Evolutionary conservation across 2,888 invertebrate species (phyloP).

Genomic region (Xanthorhoe spadicearia): DNA sequence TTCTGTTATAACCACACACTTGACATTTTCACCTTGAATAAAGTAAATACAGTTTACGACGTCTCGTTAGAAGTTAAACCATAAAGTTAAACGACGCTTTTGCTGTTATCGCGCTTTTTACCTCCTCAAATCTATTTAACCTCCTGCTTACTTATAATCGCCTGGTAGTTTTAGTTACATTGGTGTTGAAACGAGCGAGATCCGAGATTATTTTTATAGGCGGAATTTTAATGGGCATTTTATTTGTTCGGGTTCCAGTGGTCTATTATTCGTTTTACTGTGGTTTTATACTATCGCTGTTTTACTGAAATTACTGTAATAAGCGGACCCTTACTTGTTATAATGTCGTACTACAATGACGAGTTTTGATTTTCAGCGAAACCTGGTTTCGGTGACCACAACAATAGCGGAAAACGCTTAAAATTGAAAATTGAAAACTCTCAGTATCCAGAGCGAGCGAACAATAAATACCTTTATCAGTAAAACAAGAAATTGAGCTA

Average conservation of each 20-base stretch:
- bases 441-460: background rate
- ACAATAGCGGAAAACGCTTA: too few species aligned
- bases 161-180: constrained; percentile 55
- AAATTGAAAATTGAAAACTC: background rate
- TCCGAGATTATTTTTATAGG: constrained; percentile 39
- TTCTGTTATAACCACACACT: constrained; percentile 20
- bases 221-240: constrained; percentile 36
- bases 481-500: constrained; percentile 49
- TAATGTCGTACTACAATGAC: too few species aligned
- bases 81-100: constrained; percentile 74
- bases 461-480: constrained; percentile 31
- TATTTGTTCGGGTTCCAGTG: constrained; percentile 19
- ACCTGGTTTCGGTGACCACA: too few species aligned
- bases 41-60: constrained; percentile 79
- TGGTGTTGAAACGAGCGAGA: constrained; percentile 31
- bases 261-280: constrained; percentile 11
- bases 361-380: too few species aligned
- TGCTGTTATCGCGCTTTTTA: constrained; percentile 67
- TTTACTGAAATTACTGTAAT: background rate
- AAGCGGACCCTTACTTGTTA: background rate
- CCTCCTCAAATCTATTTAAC: constrained; percentile 71
- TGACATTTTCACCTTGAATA: constrained; percentile 59
- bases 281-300: background rate
- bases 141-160: constrained; percentile 69
- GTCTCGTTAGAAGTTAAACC: constrained; percentile 79